Evolutionary conservation across 2,888 invertebrate genomes (phyloP).

Genomic region (Laothoe populi): DNA sequence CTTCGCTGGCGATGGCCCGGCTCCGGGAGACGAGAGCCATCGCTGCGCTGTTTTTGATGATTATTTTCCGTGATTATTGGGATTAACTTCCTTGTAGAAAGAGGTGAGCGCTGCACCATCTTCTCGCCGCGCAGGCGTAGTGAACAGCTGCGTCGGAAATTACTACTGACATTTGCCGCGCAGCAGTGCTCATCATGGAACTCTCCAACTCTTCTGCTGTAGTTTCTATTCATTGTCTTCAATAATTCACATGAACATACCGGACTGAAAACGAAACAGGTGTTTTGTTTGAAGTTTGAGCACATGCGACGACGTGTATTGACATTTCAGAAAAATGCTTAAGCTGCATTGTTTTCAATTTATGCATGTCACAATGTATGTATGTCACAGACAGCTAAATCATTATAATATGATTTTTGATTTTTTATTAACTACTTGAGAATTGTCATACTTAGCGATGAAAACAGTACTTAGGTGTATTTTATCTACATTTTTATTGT

Average conservation of each 20-base stretch:
- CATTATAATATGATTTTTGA: no score
- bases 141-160: slow-evolving; percentile 87
- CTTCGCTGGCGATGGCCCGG: slow-evolving; percentile 83
- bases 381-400: neutral
- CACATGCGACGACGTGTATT: slow-evolving; percentile 20
- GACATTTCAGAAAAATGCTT: slow-evolving; percentile 1
- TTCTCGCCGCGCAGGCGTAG: slow-evolving; percentile 88
- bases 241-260: slow-evolving; percentile 72
- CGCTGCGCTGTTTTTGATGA: slow-evolving; percentile 75
- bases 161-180: slow-evolving; percentile 80
- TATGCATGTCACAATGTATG: neutral
- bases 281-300: slow-evolving; percentile 46
- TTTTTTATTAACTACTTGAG: no score
- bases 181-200: slow-evolving; percentile 81
- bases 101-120: slow-evolving; percentile 83
- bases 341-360: neutral
- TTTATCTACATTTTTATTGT: no score
- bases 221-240: slow-evolving; percentile 78
- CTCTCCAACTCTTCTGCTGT: slow-evolving; percentile 70
- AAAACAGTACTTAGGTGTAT: no score
- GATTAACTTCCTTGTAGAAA: slow-evolving; percentile 81
- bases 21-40: slow-evolving; percentile 74
- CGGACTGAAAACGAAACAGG: slow-evolving; percentile 70
- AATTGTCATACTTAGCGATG: no score
- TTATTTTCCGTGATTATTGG: slow-evolving; percentile 87